These are phyloP conservation scores for Scolanthus callimorphus DNA, from an alignment of 92 coral and sea anemone species.

Conservation along the genomic window DNA sequence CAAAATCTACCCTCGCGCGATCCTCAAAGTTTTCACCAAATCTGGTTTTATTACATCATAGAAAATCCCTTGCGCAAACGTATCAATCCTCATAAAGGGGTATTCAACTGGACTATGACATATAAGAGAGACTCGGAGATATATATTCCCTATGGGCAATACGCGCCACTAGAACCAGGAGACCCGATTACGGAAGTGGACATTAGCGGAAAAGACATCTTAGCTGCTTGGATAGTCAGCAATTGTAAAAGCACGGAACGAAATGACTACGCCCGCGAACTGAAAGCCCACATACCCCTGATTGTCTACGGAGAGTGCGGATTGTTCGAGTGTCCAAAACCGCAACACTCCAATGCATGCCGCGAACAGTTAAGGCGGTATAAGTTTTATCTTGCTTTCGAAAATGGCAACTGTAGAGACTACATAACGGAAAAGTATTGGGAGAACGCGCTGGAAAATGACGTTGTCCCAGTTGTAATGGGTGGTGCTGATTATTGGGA, in stretches of 20 bases:
- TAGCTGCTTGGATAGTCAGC: slow-evolving; percentile 80
- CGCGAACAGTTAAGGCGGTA: slow-evolving; percentile 21
- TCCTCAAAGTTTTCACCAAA: slow-evolving; percentile 29
- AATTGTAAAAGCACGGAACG: slow-evolving; percentile 54
- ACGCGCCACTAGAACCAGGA: slow-evolving; percentile 3
- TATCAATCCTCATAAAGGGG: slow-evolving; percentile 17
- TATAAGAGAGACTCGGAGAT: slow-evolving; percentile 67
- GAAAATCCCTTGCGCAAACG: slow-evolving; percentile 49
- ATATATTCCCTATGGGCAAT: slow-evolving; percentile 60
- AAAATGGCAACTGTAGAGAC: slow-evolving; percentile 46
- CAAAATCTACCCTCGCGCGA: slow-evolving; percentile 14
- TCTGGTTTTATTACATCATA: slow-evolving; percentile 77
- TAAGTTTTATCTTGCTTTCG: slow-evolving; percentile 51
- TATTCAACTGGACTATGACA: slow-evolving; percentile 87
- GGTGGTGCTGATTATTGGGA: slow-evolving; percentile 50
- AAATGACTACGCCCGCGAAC: slow-evolving; percentile 36
- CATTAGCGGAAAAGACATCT: slow-evolving; percentile 26
- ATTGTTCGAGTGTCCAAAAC: slow-evolving; percentile 28
- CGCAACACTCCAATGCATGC: slow-evolving; percentile 46
- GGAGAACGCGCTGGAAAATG: slow-evolving; percentile 57
- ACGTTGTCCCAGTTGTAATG: slow-evolving; percentile 45
- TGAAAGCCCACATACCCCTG: slow-evolving; percentile 35
- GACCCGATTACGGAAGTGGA: slow-evolving; percentile 9
- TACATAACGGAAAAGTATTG: slow-evolving; percentile 59
- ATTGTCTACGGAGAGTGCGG: slow-evolving; percentile 55